phyloP scores from a whole-genome alignment of 2,797 vertebrate genomes.

The Cossypha heuglini region DNA sequence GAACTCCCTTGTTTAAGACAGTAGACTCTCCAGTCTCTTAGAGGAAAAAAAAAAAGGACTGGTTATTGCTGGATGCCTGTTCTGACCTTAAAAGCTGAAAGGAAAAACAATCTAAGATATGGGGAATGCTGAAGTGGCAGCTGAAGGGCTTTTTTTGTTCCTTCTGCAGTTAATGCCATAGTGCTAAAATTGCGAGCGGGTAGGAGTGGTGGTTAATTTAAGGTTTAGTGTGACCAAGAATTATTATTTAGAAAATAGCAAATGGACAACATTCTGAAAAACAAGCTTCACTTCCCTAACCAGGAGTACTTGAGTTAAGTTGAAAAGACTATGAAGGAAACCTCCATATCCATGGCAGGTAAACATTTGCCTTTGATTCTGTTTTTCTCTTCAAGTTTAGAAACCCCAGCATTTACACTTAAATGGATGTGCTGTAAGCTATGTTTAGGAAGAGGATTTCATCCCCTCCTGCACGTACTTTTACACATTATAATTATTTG shows the following conservation, averaged over 20 bases:
- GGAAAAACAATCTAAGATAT: not conserved
- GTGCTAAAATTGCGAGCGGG: not conserved
- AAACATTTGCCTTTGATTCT: constrained; percentile 27
- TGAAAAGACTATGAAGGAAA: not conserved
- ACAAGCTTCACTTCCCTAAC: not conserved
- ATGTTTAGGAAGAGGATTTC: constrained; percentile 24
- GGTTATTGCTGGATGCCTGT: not conserved
- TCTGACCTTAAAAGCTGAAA: not conserved
- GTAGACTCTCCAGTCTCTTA: not conserved
- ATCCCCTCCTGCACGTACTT: not conserved
- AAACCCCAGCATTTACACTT: constrained; percentile 10
- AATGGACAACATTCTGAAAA: not conserved
- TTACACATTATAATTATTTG: not conserved
- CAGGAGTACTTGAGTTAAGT: not conserved
- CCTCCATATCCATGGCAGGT: not conserved
- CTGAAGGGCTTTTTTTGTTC: not conserved
- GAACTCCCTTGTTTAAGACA: not conserved
- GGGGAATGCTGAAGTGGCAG: not conserved
- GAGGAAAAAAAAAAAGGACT: not conserved
- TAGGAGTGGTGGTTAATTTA: not conserved
- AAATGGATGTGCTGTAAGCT: constrained; percentile 21
- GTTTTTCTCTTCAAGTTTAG: not conserved
- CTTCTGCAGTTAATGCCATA: not conserved
- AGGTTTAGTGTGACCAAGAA: not conserved
- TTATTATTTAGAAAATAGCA: not conserved